Conservation (phyloP, 2,797 vertebrate genomes). For the Apogon talboti region DNA sequence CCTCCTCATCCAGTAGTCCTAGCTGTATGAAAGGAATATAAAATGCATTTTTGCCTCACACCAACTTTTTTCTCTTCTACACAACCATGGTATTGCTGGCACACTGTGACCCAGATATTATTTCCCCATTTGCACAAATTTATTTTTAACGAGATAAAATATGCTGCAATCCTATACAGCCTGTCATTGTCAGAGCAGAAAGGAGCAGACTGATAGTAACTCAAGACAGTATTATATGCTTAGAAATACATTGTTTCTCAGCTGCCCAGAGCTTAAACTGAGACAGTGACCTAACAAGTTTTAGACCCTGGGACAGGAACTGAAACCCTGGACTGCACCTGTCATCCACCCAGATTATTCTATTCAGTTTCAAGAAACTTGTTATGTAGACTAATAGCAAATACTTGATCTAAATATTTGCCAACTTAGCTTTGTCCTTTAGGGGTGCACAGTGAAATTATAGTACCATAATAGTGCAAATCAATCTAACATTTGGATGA, state of each 20-base stretch:
- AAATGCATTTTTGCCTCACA: slow-evolving; percentile 11
- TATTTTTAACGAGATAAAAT: slow-evolving; percentile 61
- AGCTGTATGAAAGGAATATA: slow-evolving; percentile 3
- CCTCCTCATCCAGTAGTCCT: slow-evolving; percentile 2
- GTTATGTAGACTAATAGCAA: neutral
- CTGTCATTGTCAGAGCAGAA: slow-evolving; percentile 34
- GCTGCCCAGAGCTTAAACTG: slow-evolving; percentile 20
- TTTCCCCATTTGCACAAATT: slow-evolving; percentile 52
- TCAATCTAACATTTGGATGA: too few relatives aligned
- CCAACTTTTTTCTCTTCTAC: slow-evolving; percentile 26
- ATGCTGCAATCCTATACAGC: slow-evolving; percentile 24
- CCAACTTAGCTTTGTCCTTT: too few relatives aligned
- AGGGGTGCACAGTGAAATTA: too few relatives aligned
- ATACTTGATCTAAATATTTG: too few relatives aligned
- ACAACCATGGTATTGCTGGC: slow-evolving; percentile 14
- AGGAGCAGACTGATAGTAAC: slow-evolving; percentile 25
- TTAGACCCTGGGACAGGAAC: slow-evolving; percentile 8
- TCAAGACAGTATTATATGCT: slow-evolving; percentile 24
- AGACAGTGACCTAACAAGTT: slow-evolving; percentile 35
- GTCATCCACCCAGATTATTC: slow-evolving; percentile 8
- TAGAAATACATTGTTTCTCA: slow-evolving; percentile 21
- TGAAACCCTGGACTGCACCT: slow-evolving; percentile 10
- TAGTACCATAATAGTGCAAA: too few relatives aligned
- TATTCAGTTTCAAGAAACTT: too few relatives aligned
- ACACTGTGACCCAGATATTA: slow-evolving; percentile 63